A percentile compares a stretch with the other conserved stretches of the same genome.
Conservation (phyloP, 2,113 vertebrate genomes). For the Chlorocebus sabaeus region DNA sequence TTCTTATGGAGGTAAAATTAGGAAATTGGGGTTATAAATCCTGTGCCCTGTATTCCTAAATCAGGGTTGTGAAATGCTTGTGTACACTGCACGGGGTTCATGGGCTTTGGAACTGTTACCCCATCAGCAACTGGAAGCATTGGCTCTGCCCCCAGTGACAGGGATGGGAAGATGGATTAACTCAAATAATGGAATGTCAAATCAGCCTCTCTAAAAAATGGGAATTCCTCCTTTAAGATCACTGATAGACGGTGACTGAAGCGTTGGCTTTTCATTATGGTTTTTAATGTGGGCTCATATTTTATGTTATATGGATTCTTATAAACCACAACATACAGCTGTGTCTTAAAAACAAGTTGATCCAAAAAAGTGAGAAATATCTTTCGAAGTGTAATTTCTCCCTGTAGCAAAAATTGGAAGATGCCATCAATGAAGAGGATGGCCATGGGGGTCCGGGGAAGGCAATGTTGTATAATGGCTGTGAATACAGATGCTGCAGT, state of each 20-base stretch:
- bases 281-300: neutral
- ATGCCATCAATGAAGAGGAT: neutral
- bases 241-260: neutral
- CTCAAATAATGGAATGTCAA: constrained; percentile 45
- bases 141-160: neutral
- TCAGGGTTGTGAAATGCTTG: neutral
- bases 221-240: neutral
- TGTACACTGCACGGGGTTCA: neutral
- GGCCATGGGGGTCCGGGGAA: neutral
- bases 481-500: neutral
- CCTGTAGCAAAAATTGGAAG: neutral
- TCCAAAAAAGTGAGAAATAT: constrained; percentile 28
- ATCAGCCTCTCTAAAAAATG: neutral
- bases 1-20: neutral
- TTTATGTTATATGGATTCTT: neutral
- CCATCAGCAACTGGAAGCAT: neutral
- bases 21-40: constrained; percentile 8
- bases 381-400: constrained; percentile 3
- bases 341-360: neutral
- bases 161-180: neutral
- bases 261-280: neutral
- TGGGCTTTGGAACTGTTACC: constrained; percentile 1
- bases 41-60: neutral
- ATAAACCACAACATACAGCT: constrained; percentile 2
- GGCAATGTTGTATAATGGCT: neutral